Base-by-base conservation (phyloP, 1,140 invertebrate genomes). In the Habropoda laboriosa region DNA sequence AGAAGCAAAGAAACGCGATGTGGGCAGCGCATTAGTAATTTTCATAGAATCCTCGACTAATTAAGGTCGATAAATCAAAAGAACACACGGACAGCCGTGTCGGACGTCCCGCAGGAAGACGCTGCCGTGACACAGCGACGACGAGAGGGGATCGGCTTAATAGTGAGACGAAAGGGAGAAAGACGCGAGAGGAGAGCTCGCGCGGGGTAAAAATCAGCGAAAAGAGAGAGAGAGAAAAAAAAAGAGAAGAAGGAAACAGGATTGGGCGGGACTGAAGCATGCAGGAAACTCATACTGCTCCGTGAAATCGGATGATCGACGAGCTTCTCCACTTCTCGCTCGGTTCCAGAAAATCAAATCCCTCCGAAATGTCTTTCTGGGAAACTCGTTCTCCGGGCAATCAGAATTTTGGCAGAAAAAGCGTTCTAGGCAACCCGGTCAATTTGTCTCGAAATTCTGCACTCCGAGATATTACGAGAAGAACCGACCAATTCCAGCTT, bases 51-150 rank as follows among this genome's bases (percentile, higher is more conserved):
- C 24, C 87, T 81, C 78, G 86, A 85, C 82, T 89, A 88, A 90
- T 90, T 89, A 90, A 81, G 79, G 79, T 77, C 86, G 79, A 90
- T 89, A 88, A 90, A 90, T 90, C 88, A 89, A 90, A 87, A 87
- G 75, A 72, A 75, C 73, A 86, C 82, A 70, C 80, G 83, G 79
- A 81, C 81, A 85, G 63, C 42, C 63, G 63, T 66, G 76, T 45
- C 81, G 74, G 79, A 58, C 64, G 38, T 66, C 73, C 47, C 70
- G 63, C 53, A 68, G 70, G 42, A 66, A 47, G 81, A 73, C n/a
- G 53, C 40, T 57, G 38, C 58, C 21, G 40, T 63, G 61, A 53
- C 57, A 53, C 47, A 35, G 66, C 66, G 60, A 32, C 47, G 60
- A 61, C n/a, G n/a, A n/a, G n/a, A 38, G 38, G 51, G 35, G 27